A percentile compares a stretch with the other conserved stretches of the same genome.
Conservation (phyloP, 1,140 invertebrate genomes). For the Chlorops oryzae region DNA sequence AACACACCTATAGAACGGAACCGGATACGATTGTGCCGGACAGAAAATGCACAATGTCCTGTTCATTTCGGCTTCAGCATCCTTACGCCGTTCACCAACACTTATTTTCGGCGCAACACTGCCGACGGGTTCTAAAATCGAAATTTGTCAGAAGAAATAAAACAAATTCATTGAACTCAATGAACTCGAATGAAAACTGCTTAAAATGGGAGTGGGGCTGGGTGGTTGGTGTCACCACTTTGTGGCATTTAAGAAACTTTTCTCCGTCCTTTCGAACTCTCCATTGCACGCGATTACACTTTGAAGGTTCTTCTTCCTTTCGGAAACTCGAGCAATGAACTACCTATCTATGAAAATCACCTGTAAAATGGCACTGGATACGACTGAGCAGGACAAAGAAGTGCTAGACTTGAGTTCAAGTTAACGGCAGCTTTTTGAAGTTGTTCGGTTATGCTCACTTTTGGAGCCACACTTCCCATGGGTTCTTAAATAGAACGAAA, state of each 20-base stretch:
- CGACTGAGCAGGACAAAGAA: conserved; percentile 58
- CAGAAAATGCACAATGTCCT: conserved; percentile 53
- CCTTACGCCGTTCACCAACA: conserved; percentile 55
- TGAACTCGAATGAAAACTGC: too few species aligned
- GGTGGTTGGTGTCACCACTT: conserved; percentile 58
- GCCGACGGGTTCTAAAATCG: conserved; percentile 61
- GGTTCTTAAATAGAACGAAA: conserved; percentile 55
- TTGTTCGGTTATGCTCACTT: conserved; percentile 63
- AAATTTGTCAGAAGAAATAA: too few species aligned
- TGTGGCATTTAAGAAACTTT: too few species aligned
- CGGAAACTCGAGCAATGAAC: too few species aligned
- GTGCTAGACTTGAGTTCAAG: conserved; percentile 45
- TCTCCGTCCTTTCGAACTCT: too few species aligned
- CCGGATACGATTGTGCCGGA: conserved; percentile 58
- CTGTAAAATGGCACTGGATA: conserved; percentile 56
- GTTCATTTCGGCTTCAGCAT: conserved; percentile 45
- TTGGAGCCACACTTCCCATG: conserved; percentile 64
- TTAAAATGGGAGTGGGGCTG: conserved; percentile 55
- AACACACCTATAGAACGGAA: conserved; percentile 57
- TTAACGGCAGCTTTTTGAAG: conserved; percentile 54
- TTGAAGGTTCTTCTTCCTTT: too few species aligned
- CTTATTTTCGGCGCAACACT: conserved; percentile 62
- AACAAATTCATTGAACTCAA: neutral
- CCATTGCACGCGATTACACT: too few species aligned
- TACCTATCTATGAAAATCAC: too few species aligned